Base-by-base conservation (phyloP, 2,888 invertebrate species). In the Drosophila rellima region DNA sequence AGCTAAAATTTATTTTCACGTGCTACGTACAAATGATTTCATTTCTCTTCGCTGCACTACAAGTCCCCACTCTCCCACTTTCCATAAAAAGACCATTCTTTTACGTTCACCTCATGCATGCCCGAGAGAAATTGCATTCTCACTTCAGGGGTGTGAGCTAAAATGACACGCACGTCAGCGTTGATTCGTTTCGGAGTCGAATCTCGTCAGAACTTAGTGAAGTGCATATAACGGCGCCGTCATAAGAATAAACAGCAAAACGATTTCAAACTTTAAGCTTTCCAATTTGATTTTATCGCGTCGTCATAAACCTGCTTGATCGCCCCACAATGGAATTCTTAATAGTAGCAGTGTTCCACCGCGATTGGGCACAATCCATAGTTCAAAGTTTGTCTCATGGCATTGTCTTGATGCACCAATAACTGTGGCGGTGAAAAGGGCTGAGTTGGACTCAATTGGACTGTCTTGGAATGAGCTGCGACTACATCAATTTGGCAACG, bases 231-330 rank as follows among this genome's bases (percentile, higher is more conserved):
- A 70, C 65, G 62, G 63, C 47, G 62, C 55, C 59, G 80, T 70
- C 80, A 86, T 82, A 76, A 78, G 67, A 70, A 72, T 65, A 70
- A 82, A 78, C 82, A 76, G 70, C 70, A 48, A 65, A 78, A 61
- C 85, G 69, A 62, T 74, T 59, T 62, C 62, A 57, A 70, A 74
- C 68, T 68, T 70, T 47, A 65, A 78, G 69, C 72, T 62, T 72
- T 52, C 48, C 78, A 86, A 83, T 83, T 83, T 71, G 70, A 80
- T 83, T 86, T 86, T 74, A 83, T 83, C 68, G 80, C 64, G 15
- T 11, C 68, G 59, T 51, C 71, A 77, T 78, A 75, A 83, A 81
- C 67, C 63, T 44, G 72, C 51, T 35, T 48, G 13, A 10, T 37
- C 31, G 23, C 23, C 44, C 15, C n/a, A 57, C 57, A 50, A 45